Percentiles rank a stretch among this genome's conserved stretches.
Conservation (phyloP, 2,888 invertebrate genomes). For the Ectemnius lituratus region DNA sequence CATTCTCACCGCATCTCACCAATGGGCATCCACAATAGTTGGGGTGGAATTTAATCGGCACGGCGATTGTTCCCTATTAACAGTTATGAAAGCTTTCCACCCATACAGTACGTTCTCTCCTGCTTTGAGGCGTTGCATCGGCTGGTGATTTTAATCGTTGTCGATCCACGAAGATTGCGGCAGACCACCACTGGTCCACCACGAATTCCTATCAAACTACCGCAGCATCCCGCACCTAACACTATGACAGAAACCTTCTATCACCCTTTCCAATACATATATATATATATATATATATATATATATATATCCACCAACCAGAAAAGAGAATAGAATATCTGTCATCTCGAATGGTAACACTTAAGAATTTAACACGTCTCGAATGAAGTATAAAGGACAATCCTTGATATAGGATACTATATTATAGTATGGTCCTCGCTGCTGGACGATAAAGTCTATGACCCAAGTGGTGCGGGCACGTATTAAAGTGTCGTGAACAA, state of each 20-base stretch:
- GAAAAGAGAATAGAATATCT: no score
- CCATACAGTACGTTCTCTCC: conserved; percentile 37
- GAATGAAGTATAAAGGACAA: no score
- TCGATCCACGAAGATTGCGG: conserved; percentile 36
- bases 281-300: no score
- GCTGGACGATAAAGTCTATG: not conserved
- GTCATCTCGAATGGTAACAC: no score
- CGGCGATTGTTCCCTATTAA: conserved; percentile 58
- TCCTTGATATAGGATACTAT: not conserved
- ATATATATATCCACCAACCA: no score
- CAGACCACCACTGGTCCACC: conserved; percentile 25
- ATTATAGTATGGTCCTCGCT: no score
- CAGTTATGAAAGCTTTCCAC: conserved; percentile 53
- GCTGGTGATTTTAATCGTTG: conserved; percentile 48
- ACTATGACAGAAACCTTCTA: no score
- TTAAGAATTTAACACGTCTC: no score
- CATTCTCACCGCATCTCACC: not conserved
- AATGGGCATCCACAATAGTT: conserved; percentile 39
- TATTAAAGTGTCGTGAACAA: not conserved
- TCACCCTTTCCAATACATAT: no score
- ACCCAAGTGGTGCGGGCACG: not conserved
- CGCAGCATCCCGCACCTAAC: not conserved
- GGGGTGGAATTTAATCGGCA: conserved; percentile 56
- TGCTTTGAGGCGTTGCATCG: conserved; percentile 8
- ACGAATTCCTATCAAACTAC: conserved; percentile 26